Evolutionary conservation across 2,888 invertebrate genomes (phyloP).

Genomic region (Dicranocentrus wangi): DNA sequence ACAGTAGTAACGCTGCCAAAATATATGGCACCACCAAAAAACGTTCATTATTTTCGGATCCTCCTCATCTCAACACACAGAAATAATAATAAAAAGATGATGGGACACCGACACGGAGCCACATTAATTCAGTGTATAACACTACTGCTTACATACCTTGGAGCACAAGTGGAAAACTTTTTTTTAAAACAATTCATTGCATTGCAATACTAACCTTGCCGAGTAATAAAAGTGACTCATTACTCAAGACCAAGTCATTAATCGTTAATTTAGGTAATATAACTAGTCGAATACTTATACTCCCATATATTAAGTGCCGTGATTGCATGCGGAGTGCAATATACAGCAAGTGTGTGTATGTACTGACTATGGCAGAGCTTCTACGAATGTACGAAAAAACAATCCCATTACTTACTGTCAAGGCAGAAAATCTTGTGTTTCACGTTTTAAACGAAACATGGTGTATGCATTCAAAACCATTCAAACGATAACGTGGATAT

Average conservation of each 20-base stretch:
- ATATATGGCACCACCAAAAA: too few relatives aligned
- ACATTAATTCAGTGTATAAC: neutral
- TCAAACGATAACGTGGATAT: too few relatives aligned
- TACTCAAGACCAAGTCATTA: conserved; percentile 45
- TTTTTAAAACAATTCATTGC: too few relatives aligned
- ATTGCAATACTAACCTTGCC: neutral
- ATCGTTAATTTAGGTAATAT: conserved; percentile 40
- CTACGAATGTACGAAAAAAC: conserved; percentile 15
- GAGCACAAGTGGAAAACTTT: too few relatives aligned
- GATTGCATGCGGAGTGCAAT: neutral
- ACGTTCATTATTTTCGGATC: too few relatives aligned
- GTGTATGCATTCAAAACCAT: neutral
- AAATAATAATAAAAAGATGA: conserved; percentile 19
- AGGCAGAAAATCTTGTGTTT: conserved; percentile 48
- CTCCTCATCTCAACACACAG: neutral
- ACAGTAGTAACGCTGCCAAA: neutral
- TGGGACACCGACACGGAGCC: conserved; percentile 19
- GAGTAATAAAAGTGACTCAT: conserved; percentile 20
- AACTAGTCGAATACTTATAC: conserved; percentile 10
- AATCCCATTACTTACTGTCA: conserved; percentile 58
- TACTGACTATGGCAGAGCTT: conserved; percentile 17
- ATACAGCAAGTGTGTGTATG: neutral
- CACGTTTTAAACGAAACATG: conserved; percentile 28
- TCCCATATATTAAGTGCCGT: too few relatives aligned
- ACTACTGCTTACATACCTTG: too few relatives aligned